Evolutionary conservation across 1,140 invertebrate species (phyloP).

Genomic region (Cyclargus thomasi): DNA sequence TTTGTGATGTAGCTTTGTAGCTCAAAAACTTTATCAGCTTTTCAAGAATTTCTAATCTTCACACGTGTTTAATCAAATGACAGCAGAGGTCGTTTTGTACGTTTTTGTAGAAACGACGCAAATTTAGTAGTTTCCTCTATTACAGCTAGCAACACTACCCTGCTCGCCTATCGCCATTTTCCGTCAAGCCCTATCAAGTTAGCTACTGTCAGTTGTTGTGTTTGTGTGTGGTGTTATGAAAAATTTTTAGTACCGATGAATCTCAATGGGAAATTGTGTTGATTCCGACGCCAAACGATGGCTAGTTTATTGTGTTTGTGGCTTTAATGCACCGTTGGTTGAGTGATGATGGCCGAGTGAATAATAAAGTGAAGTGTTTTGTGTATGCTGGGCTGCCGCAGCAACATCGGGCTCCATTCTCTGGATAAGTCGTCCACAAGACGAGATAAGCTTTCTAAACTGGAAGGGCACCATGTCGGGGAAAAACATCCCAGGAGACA

Average conservation of each 20-base stretch:
- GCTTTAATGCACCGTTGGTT: conserved; percentile 62
- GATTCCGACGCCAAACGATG: conserved; percentile 65
- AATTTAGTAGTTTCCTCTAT: too few relatives aligned
- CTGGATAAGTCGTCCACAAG: conserved; percentile 67
- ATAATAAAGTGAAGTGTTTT: conserved; percentile 68
- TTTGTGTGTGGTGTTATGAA: conserved; percentile 72
- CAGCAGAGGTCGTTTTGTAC: too few relatives aligned
- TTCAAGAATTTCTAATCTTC: too few relatives aligned
- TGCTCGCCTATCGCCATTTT: conserved; percentile 53
- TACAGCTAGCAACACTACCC: too few relatives aligned
- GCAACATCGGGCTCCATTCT: conserved; percentile 67
- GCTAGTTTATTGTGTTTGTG: conserved; percentile 69
- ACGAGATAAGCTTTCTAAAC: conserved; percentile 56
- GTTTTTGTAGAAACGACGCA: too few relatives aligned
- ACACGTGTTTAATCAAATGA: too few relatives aligned
- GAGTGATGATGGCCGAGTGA: conserved; percentile 71
- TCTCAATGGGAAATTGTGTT: conserved; percentile 72
- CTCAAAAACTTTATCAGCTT: too few relatives aligned
- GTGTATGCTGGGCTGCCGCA: conserved; percentile 70
- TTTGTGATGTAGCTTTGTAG: too few relatives aligned
- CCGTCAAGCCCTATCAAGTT: conserved; percentile 71
- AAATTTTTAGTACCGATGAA: conserved; percentile 71
- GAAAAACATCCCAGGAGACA: conserved; percentile 71
- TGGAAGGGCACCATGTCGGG: conserved; percentile 67
- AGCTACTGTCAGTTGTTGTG: conserved; percentile 69